Conservation (phyloP, 2,113 vertebrate species). For the Triplophysa rosa region DNA sequence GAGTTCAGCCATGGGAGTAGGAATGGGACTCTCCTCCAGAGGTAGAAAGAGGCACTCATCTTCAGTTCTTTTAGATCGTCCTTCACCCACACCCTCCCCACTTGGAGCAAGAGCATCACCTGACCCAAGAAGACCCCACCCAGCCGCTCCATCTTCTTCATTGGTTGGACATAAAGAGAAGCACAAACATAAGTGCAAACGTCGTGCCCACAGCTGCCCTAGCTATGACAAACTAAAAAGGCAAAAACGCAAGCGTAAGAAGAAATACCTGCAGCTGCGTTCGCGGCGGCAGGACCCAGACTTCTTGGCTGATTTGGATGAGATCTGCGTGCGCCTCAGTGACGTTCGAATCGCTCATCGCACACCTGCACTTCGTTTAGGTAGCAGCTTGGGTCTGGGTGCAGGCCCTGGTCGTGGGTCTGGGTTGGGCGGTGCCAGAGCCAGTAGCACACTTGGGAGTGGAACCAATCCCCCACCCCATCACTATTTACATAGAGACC, state of each 20-base stretch:
- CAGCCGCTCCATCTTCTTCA: constrained; percentile 65
- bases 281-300: constrained; percentile 88
- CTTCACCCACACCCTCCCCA: constrained; percentile 81
- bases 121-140: constrained; percentile 78
- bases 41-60: constrained; percentile 81
- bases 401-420: constrained; percentile 59
- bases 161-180: constrained; percentile 88
- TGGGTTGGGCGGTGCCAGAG: constrained; percentile 61
- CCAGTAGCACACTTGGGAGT: constrained; percentile 61
- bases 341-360: constrained; percentile 94
- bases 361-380: constrained; percentile 74
- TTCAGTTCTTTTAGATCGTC: constrained; percentile 81
- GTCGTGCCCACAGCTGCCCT: constrained; percentile 87
- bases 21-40: constrained; percentile 68
- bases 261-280: constrained; percentile 92
- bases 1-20: constrained; percentile 75
- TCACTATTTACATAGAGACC: constrained; percentile 90
- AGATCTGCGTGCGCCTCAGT: constrained; percentile 86
- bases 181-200: constrained; percentile 97
- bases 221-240: constrained; percentile 94
- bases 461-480: constrained; percentile 80
- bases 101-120: constrained; percentile 71
- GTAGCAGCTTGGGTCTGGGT: constrained; percentile 66
- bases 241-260: constrained; percentile 97
- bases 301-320: constrained; percentile 91